Evolutionary conservation across 2,113 vertebrate species (phyloP).

Genomic region (Cichladusa arquata): DNA sequence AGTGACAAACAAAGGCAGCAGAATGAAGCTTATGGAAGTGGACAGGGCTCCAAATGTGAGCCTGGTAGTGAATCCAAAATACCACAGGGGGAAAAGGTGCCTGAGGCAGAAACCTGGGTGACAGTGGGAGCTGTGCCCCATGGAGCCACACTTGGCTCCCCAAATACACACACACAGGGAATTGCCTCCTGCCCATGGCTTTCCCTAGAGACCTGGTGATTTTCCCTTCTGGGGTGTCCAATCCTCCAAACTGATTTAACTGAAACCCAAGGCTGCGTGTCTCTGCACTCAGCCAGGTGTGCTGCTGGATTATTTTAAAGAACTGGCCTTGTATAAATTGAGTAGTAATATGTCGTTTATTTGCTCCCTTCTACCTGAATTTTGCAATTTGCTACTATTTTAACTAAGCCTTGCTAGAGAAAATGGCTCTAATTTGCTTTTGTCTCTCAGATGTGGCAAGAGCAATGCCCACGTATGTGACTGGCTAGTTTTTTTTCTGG

Average conservation of each 20-base stretch:
- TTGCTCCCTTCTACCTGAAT: not conserved
- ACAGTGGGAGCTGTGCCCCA: too few species aligned
- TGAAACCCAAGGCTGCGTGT: not conserved
- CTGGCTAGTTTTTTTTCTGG: not conserved
- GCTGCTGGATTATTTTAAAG: not conserved
- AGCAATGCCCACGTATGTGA: rapidly evolving
- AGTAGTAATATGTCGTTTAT: not conserved
- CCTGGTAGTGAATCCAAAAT: not conserved
- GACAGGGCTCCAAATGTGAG: not conserved
- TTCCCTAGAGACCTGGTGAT: rapidly evolving
- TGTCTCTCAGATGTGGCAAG: not conserved
- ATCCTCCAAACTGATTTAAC: not conserved
- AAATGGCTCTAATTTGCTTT: not conserved
- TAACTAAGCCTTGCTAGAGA: not conserved
- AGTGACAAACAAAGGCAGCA: not conserved
- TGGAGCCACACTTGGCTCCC: rapidly evolving
- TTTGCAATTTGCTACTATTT: not conserved
- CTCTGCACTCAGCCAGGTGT: not conserved
- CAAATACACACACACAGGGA: not conserved
- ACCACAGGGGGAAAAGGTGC: rapidly evolving
- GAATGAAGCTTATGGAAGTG: not conserved
- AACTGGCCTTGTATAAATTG: too few species aligned
- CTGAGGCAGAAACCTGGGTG: not conserved
- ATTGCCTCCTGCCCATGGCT: not conserved
- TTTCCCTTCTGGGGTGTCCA: not conserved